Evolutionary conservation across 2,797 vertebrate species (phyloP).

Genomic region (Malacoraja senta): DNA sequence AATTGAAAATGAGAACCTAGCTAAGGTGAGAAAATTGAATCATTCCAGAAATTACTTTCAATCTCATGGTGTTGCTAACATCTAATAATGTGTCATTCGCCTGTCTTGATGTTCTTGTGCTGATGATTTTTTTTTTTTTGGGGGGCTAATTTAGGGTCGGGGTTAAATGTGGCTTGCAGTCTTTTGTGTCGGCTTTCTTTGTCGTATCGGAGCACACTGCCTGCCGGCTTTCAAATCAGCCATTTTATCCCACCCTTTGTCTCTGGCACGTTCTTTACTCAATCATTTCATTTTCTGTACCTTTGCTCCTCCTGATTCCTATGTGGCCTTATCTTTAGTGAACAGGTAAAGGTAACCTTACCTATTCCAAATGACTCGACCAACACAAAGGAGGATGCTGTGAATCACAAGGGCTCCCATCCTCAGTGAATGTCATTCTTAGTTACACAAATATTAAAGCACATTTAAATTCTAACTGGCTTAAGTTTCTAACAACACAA

Average conservation of each 20-base stretch:
- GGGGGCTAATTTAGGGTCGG: background rate
- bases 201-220: background rate
- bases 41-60: background rate
- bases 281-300: background rate
- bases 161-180: background rate
- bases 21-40: conserved; percentile 14
- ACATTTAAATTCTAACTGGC: background rate
- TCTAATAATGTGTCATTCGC: background rate
- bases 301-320: background rate
- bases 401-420: background rate
- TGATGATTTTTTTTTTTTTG: background rate
- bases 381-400: background rate
- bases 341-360: background rate
- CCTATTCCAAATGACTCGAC: background rate
- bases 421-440: background rate
- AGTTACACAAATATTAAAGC: background rate
- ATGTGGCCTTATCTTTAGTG: background rate
- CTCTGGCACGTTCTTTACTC: background rate
- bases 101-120: background rate
- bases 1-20: background rate
- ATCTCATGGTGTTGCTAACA: background rate
- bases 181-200: background rate
- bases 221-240: background rate
- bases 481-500: background rate
- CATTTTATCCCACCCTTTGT: background rate